phyloP scores from a whole-genome alignment of 2,888 invertebrate genomes.

The Apantesis nais region DNA sequence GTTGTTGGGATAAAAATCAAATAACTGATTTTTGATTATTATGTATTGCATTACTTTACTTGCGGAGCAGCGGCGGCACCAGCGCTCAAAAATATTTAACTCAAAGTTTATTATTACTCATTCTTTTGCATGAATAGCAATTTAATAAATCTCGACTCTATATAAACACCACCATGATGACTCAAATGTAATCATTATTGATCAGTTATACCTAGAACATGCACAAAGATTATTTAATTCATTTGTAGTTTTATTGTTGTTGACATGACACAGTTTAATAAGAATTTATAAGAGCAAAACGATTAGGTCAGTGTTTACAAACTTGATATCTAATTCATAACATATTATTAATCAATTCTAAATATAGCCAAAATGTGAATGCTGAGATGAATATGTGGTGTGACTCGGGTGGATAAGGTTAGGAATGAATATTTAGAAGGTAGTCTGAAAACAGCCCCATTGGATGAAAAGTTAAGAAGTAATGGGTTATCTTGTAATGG shows the following conservation, averaged over 20 bases:
- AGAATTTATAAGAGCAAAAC: slow-evolving; percentile 25
- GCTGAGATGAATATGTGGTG: too few species aligned
- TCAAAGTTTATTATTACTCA: neutral
- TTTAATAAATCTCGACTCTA: neutral
- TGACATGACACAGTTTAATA: slow-evolving; percentile 1
- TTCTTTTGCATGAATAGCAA: neutral
- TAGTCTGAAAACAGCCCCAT: too few species aligned
- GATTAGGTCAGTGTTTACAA: slow-evolving; percentile 36
- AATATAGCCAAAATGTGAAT: too few species aligned
- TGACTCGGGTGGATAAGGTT: too few species aligned
- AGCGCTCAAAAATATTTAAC: neutral
- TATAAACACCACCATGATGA: neutral
- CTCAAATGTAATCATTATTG: neutral
- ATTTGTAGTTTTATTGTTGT: neutral
- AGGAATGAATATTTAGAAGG: too few species aligned
- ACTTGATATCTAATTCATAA: slow-evolving; percentile 31
- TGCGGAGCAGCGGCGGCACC: neutral
- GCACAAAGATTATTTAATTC: neutral
- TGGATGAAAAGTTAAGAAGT: too few species aligned
- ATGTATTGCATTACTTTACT: neutral
- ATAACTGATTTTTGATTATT: neutral
- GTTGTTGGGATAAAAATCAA: neutral
- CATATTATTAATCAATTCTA: slow-evolving; percentile 35
- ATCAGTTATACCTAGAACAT: neutral
- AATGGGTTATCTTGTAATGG: too few species aligned